Conservation (phyloP, 2,888 invertebrate species). For the Pelosia muscerda region DNA sequence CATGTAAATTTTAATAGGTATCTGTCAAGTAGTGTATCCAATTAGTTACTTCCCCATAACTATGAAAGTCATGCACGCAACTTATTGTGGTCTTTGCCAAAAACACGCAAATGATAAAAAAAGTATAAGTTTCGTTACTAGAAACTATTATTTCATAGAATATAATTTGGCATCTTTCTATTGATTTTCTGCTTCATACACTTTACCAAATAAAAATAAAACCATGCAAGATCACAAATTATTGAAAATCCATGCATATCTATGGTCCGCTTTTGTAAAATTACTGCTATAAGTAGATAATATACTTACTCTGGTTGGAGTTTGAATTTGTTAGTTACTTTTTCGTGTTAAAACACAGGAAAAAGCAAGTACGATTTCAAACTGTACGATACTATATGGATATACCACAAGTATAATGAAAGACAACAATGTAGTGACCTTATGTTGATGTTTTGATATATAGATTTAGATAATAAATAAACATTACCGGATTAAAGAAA, state of each 20-base stretch:
- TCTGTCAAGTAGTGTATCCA: conserved; percentile 6
- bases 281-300: neutral
- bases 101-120: neutral
- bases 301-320: too few species aligned
- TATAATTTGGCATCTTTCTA: neutral
- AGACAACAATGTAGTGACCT: too few species aligned
- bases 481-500: too few species aligned
- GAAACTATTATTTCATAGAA: neutral
- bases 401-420: too few species aligned
- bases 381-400: too few species aligned
- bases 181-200: neutral
- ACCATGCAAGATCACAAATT: neutral
- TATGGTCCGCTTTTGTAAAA: neutral
- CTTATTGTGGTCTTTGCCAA: conserved; percentile 2
- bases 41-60: conserved; percentile 13
- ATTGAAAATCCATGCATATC: neutral
- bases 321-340: too few species aligned
- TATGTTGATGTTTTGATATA: too few species aligned
- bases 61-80: conserved; percentile 1
- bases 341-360: too few species aligned
- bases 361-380: too few species aligned
- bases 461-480: too few species aligned
- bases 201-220: neutral
- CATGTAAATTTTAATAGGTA: conserved; percentile 8
- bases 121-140: neutral